Evolutionary conservation across 2,797 vertebrate genomes (phyloP), one percentile per base, ranked within the genome.

Genomic region (Aldrovandia affinis): DNA sequence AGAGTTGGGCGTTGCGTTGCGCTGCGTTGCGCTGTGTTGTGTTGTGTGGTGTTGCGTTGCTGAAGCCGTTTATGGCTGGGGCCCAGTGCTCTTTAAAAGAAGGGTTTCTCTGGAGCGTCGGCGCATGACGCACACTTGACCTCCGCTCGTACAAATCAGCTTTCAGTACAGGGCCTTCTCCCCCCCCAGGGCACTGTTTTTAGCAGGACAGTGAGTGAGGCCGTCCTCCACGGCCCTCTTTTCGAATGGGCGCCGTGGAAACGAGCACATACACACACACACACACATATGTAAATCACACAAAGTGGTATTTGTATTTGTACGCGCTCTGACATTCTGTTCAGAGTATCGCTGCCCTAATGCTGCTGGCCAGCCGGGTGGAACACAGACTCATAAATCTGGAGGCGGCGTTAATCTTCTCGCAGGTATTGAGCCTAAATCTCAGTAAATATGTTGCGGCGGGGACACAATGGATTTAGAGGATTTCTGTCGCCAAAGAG

Each of bases 401-500:
- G 96, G 96, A 95, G 95, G 95, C 95, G 95, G 95, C 95, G 97
- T 97, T 98, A 96, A 97, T 98, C 97, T 97, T n/a, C 94, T 87
- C 85, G 83, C 92, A 96, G 96, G 97, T 98, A 98, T 97, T 97
- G 97, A 98, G 97, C 95, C 96, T 97, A 97, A 96, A 96, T 97
- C 96, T 98, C 96, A 96, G 96, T 97, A 98, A 97, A 97, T 97
- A 97, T 97, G 96, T 98, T 97, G 97, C 97, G 96, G 96, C 91
- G 94, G 96, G n/a, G 97, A 96, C 96, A 98, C 96, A 97, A 98
- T 97, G 95, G 96, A 93, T 97, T 98, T 98, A 99, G 97, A 97
- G 97, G 97, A 98, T 98, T 98, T 97, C 96, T 97, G 96, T 98
- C 98, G 97, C 96, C 94, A 95, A 97, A 97, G 97, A 99, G 96